Percentiles rank a stretch among this genome's conserved stretches.
Evolutionary conservation across 2,113 vertebrate genomes (phyloP).

Genomic region (Hippolais icterina): DNA sequence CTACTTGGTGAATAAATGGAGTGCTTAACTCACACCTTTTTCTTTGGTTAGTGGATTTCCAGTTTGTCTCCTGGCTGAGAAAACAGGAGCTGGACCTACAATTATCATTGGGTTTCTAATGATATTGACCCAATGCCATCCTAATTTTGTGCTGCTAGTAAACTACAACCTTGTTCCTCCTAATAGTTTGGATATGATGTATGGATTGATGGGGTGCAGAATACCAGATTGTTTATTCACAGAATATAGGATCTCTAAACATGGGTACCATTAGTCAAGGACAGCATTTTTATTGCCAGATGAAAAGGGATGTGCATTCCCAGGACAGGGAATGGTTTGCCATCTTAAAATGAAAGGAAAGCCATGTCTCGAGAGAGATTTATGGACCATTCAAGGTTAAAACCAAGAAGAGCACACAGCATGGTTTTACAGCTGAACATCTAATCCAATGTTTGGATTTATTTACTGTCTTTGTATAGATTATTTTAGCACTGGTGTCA

Average conservation of each 20-base stretch:
- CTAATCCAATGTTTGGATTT: constrained; percentile 1
- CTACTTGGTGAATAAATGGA: background rate
- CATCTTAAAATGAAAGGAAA: background rate
- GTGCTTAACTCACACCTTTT: background rate
- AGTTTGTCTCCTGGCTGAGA: background rate
- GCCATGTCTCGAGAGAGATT: background rate
- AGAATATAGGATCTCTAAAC: background rate
- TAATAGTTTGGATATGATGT: background rate
- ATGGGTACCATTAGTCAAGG: background rate
- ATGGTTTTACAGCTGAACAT: background rate
- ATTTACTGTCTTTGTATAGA: background rate
- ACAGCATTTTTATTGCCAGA: background rate
- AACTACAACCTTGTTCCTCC: background rate
- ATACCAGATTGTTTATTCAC: background rate
- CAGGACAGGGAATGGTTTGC: background rate
- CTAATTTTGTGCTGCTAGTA: background rate
- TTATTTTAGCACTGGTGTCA: background rate
- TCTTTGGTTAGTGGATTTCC: background rate
- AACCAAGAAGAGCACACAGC: background rate
- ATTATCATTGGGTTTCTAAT: background rate
- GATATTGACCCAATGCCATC: background rate
- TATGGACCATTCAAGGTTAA: background rate
- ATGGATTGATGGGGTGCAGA: background rate
- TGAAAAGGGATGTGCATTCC: background rate
- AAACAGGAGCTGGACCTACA: background rate